Conservation (phyloP, 2,888 invertebrate genomes). For the Phania funesta region DNA sequence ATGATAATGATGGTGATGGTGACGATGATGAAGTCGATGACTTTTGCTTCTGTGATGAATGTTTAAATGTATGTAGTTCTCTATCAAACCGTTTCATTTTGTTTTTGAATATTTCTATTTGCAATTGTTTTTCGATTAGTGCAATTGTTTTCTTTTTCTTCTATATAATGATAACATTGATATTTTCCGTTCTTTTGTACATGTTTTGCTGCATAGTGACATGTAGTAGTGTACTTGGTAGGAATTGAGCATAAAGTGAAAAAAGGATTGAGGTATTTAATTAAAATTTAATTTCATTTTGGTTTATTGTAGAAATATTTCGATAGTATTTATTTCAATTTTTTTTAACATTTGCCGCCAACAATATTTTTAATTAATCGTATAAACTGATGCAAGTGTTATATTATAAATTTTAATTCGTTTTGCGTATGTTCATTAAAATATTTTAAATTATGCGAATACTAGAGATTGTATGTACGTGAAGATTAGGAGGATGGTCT, state of each 20-base stretch:
- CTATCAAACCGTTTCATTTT: constrained; percentile 38
- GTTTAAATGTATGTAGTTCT: constrained; percentile 81
- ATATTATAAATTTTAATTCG: constrained; percentile 35
- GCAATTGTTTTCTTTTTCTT: constrained; percentile 42
- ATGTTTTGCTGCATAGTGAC: constrained; percentile 5
- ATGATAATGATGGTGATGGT: constrained; percentile 65
- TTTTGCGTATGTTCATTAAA: constrained; percentile 32
- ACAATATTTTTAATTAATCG: constrained; percentile 56
- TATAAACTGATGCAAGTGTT: constrained; percentile 41
- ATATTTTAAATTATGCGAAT: constrained; percentile 17
- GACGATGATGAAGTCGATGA: constrained; percentile 82
- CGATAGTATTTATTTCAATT: constrained; percentile 5
- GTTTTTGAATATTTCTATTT: constrained; percentile 36
- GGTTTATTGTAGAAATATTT: constrained; percentile 1
- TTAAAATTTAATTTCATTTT: constrained; percentile 28
- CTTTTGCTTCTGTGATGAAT: constrained; percentile 89
- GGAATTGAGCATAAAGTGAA: constrained; percentile 20
- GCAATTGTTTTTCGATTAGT: background rate
- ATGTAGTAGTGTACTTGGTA: constrained; percentile 17
- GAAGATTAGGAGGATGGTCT: no score
- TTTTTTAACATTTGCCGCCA: constrained; percentile 54
- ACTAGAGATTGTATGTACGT: background rate
- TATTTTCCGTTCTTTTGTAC: constrained; percentile 43
- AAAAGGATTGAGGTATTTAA: constrained; percentile 15
- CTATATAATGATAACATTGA: constrained; percentile 20